Conservation (phyloP, 2,113 vertebrate genomes). For the Pristiophorus japonicus region DNA sequence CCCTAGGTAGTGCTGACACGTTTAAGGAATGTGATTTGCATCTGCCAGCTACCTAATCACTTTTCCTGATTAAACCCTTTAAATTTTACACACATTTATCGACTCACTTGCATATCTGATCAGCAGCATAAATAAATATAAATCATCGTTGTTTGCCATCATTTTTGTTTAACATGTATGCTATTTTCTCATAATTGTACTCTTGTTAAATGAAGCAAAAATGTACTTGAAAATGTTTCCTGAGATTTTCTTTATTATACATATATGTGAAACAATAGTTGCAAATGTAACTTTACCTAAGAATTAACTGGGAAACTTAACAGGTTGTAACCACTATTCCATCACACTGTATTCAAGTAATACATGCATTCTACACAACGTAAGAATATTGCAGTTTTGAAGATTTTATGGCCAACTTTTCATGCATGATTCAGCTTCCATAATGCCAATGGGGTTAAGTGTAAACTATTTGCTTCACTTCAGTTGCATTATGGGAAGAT, state of each 20-base stretch:
- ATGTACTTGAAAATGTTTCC: background rate
- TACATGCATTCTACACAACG: background rate
- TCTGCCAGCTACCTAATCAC: background rate
- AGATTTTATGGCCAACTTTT: background rate
- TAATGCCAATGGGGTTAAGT: too few species aligned
- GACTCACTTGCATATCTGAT: background rate
- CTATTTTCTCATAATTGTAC: background rate
- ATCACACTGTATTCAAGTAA: background rate
- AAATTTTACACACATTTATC: background rate
- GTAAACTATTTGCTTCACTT: background rate
- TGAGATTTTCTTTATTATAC: background rate
- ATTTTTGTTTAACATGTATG: background rate
- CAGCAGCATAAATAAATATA: background rate
- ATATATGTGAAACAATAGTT: background rate
- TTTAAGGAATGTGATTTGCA: conserved; percentile 13
- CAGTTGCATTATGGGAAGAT: background rate
- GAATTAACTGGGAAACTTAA: background rate
- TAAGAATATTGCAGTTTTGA: background rate
- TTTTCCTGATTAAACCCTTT: background rate
- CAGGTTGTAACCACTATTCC: background rate
- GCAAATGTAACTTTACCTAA: background rate
- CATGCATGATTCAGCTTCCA: background rate
- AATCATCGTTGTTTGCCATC: background rate
- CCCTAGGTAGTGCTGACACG: background rate
- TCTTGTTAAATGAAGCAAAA: background rate